Evolutionary conservation across 2,113 vertebrate genomes (phyloP), one percentile per base, ranked within the genome.

Genomic region (Leptobrachium ailaonicum): DNA sequence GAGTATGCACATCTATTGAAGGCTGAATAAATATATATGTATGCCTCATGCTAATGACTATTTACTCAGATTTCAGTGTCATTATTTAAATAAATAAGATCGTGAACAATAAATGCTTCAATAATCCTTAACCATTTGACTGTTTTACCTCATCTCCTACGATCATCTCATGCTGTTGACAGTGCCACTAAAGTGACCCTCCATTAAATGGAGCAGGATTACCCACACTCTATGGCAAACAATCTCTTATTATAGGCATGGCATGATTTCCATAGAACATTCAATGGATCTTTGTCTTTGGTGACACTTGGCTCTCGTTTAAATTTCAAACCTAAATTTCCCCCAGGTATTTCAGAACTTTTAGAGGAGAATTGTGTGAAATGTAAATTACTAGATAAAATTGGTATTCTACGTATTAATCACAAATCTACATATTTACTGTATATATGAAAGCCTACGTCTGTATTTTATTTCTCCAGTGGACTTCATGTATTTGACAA

Each of bases 121-220:
- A 78, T 78, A 94, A 92, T 95, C 92, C 91, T 73, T 93, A 90
- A 90, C 90, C 86, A 91, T 91, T 94, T 95, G 94, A 93, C 86
- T 89, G 89, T 93, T 90, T 91, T 92, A 94, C 84, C 89, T 92
- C 92, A 95, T 95, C 93, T 94, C 91, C 91, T 88, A 90, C 20
- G 88, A 88, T 91, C 85, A 83, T 89, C 84, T 85, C 77, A 83
- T 76, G 83, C 84, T 92, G 83, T 91, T 92, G 92, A 91, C 91
- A 90, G 82, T 91, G 85, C 87, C 84, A 87, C 86, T 89, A 87
- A 91, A 91, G 86, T 88, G 83, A 83, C 84, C 85, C 82, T 90
- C 86, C 89, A 90, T 89, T 90, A 91, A 93, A 93, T 88, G 86
- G 92, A 71, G 86, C 85, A 86, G 90, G 88, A 93, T 94, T 94